Conservation (phyloP, 1,140 invertebrate species). For the Centruroides sculpturatus region DNA sequence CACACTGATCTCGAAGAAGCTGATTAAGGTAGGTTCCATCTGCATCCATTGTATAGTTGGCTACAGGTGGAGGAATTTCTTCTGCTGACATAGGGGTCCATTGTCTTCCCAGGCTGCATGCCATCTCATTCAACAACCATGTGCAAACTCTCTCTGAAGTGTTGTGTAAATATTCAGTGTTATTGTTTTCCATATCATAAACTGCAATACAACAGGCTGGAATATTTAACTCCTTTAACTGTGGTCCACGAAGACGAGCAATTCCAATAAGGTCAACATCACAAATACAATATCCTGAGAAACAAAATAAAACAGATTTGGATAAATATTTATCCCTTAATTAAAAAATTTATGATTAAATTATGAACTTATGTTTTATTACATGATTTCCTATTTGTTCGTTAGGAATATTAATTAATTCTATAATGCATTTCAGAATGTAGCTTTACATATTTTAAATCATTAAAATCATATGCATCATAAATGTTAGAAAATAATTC, state of each 20-base stretch:
- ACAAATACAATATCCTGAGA: constrained; percentile 43
- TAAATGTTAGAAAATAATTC: too few species aligned
- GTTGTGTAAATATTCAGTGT: background rate
- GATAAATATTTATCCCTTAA: too few species aligned
- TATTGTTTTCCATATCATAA: constrained; percentile 9
- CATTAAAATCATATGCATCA: too few species aligned
- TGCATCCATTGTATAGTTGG: constrained; percentile 5
- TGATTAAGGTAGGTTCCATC: constrained; percentile 7
- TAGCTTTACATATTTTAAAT: too few species aligned
- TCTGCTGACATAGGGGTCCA: constrained; percentile 11
- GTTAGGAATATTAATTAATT: too few species aligned
- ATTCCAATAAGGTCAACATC: constrained; percentile 52
- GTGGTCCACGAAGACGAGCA: constrained; percentile 43
- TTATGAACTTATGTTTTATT: too few species aligned
- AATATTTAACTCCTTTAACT: constrained; percentile 43
- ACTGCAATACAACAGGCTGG: constrained; percentile 34
- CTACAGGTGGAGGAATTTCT: constrained; percentile 9
- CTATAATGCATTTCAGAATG: too few species aligned
- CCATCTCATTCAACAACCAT: constrained; percentile 1
- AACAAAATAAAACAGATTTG: background rate
- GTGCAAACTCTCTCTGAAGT: background rate
- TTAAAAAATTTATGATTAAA: too few species aligned
- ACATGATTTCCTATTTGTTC: too few species aligned
- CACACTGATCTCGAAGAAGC: constrained; percentile 2
- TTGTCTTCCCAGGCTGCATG: background rate